Evolutionary conservation across 2,113 vertebrate species (phyloP).

Genomic region (Melanerpes formicivorus): DNA sequence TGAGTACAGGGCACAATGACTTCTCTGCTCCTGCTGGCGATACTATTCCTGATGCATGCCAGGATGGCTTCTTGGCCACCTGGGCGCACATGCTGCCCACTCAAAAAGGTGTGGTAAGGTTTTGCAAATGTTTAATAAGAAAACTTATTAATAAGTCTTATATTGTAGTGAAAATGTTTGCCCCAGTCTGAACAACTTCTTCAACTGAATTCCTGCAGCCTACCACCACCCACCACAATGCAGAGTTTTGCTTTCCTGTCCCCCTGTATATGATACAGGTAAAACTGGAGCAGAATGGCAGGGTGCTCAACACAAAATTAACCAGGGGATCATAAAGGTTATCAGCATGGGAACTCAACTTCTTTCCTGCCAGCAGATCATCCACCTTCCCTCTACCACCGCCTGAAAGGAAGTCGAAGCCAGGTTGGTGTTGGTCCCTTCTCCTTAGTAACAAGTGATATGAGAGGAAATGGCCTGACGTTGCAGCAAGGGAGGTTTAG

Average conservation of each 20-base stretch:
- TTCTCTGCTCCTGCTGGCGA: too few relatives aligned
- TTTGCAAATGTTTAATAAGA: background rate
- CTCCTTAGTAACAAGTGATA: too few relatives aligned
- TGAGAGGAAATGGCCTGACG: too few relatives aligned
- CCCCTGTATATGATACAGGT: background rate
- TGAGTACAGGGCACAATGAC: too few relatives aligned
- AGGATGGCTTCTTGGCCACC: too few relatives aligned
- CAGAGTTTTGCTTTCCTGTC: background rate
- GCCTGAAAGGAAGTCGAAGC: too few relatives aligned
- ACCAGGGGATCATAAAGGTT: background rate
- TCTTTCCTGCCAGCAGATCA: background rate
- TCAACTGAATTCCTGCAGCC: background rate
- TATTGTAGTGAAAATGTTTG: background rate
- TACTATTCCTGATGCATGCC: too few relatives aligned
- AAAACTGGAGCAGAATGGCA: background rate
- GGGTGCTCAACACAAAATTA: background rate
- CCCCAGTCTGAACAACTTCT: background rate
- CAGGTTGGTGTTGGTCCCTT: too few relatives aligned
- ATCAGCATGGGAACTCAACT: accelerated
- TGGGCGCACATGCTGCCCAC: too few relatives aligned
- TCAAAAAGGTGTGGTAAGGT: background rate
- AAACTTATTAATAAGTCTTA: background rate
- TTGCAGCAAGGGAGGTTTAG: too few relatives aligned
- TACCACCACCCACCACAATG: background rate
- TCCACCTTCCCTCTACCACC: too few relatives aligned